Evolutionary conservation across 2,113 vertebrate species (phyloP).

Genomic region (Rafetus swinhoei): DNA sequence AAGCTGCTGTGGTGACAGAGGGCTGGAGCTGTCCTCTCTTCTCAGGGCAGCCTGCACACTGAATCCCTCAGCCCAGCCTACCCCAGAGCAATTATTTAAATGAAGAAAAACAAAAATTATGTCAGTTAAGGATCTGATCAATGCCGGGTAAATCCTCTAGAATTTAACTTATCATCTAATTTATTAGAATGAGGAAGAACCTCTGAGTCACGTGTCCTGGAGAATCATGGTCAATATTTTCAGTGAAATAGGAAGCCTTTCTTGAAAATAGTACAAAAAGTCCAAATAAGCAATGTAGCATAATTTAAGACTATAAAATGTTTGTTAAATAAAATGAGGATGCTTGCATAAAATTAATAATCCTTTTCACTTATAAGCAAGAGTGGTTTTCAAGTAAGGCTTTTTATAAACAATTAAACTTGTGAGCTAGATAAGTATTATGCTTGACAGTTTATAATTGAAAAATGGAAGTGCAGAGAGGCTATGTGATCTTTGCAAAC

Average conservation of each 20-base stretch:
- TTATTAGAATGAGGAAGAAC: background rate
- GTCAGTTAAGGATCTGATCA: too few relatives aligned
- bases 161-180: background rate
- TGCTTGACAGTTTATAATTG: background rate
- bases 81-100: too few relatives aligned
- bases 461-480: background rate
- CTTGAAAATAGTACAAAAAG: background rate
- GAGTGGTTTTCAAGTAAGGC: background rate
- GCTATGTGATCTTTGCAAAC: accelerated
- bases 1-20: too few relatives aligned
- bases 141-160: too few relatives aligned
- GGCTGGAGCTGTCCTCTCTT: too few relatives aligned
- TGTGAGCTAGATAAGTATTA: accelerated
- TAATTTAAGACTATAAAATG: background rate
- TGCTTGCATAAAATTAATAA: background rate
- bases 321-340: background rate
- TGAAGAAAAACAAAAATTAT: too few relatives aligned
- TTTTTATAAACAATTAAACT: background rate
- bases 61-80: too few relatives aligned
- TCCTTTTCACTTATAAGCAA: background rate
- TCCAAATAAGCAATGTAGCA: background rate
- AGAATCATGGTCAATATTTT: background rate
- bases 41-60: too few relatives aligned
- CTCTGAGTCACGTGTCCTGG: background rate
- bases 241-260: background rate